phyloP scores from a whole-genome alignment of 1,140 invertebrate species.

The Belonocnema kinseyi region DNA sequence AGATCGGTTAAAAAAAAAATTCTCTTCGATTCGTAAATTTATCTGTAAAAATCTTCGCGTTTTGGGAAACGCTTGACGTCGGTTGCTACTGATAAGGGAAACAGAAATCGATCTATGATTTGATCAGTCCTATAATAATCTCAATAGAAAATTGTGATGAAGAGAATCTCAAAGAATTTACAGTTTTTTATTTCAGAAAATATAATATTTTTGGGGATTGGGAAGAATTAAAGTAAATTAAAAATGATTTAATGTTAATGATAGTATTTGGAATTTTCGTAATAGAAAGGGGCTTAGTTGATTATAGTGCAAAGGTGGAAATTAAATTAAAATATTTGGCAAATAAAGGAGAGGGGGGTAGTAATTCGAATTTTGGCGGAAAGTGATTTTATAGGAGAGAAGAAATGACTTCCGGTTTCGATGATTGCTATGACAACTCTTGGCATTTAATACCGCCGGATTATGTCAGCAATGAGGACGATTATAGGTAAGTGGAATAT shows the following conservation, averaged over 20 bases:
- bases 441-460: conserved; percentile 83
- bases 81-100: not conserved
- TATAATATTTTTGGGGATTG: no score
- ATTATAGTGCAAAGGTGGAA: no score
- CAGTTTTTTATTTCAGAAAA: no score
- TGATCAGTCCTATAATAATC: no score
- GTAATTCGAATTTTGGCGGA: conserved; percentile 37
- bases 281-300: no score
- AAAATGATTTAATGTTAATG: no score
- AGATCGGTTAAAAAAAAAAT: not conserved
- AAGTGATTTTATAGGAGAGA: conserved; percentile 36
- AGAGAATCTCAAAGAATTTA: not conserved
- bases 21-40: no score
- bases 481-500: conserved; percentile 73
- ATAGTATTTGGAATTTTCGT: no score
- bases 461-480: conserved; percentile 79
- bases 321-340: not conserved
- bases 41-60: no score
- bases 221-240: no score
- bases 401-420: conserved; percentile 68
- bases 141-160: not conserved
- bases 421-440: conserved; percentile 80
- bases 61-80: not conserved
- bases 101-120: not conserved
- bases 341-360: conserved; percentile 16